Conservation (phyloP, 2,888 invertebrate genomes). For the Ophraella communa region DNA sequence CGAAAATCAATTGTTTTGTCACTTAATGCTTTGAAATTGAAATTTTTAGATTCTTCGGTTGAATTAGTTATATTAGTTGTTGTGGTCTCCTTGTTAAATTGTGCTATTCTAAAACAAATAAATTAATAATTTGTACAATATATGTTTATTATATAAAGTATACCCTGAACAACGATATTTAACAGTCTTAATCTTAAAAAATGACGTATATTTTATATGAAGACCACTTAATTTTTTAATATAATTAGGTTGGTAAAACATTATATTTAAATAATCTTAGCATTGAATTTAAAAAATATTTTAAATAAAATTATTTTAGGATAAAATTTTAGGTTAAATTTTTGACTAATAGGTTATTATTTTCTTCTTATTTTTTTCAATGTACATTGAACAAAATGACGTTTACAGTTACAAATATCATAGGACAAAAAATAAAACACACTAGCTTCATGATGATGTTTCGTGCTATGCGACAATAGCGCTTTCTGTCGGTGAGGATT, state of each 20-base stretch:
- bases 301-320: not conserved
- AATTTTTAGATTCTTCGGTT: not conserved
- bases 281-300: not conserved
- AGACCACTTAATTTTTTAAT: not conserved
- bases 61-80: not conserved
- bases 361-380: not conserved
- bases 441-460: too few species aligned
- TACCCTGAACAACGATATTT: not conserved
- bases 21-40: constrained; percentile 2
- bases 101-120: not conserved
- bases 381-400: too few species aligned
- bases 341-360: not conserved
- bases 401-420: too few species aligned
- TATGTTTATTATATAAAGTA: not conserved
- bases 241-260: not conserved
- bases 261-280: not conserved
- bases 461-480: too few species aligned
- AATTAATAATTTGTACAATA: not conserved
- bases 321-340: not conserved
- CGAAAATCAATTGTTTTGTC: constrained; percentile 12
- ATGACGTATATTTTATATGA: not conserved
- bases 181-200: not conserved
- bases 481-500: too few species aligned
- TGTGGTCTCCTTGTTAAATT: not conserved
- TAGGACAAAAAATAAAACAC: too few species aligned